These are phyloP conservation scores for Psittacara wagleri DNA, from an alignment of 2,113 vertebrate genomes.

Conservation along the genomic window DNA sequence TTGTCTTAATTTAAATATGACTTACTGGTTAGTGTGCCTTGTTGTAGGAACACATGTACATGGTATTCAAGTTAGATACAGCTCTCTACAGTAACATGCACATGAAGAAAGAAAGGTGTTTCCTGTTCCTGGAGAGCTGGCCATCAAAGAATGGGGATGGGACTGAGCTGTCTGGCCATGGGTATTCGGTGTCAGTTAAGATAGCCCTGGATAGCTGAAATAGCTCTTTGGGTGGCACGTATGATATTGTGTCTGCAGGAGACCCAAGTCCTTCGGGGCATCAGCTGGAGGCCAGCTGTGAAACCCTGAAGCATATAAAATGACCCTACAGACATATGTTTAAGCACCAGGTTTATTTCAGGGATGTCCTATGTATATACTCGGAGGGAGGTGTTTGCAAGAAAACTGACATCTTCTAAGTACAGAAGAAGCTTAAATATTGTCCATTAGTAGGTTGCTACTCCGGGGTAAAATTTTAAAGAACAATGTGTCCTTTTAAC, in stretches of 20 bases:
- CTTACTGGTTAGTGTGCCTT: neutral
- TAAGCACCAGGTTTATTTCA: neutral
- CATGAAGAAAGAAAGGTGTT: neutral
- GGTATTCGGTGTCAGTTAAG: neutral
- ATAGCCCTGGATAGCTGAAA: neutral
- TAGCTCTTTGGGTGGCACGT: neutral
- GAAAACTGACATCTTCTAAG: neutral
- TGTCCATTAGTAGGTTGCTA: neutral
- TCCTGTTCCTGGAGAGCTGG: neutral
- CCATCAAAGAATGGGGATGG: neutral
- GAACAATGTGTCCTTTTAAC: neutral
- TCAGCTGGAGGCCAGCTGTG: neutral
- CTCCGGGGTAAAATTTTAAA: neutral
- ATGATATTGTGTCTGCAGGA: neutral
- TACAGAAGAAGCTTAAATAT: neutral
- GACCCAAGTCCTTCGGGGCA: neutral
- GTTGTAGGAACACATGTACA: neutral
- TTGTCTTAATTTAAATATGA: neutral
- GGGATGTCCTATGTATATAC: neutral
- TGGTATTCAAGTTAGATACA: neutral
- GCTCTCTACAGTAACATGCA: neutral
- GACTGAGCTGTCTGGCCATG: neutral
- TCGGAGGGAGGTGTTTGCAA: neutral
- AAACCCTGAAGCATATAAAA: neutral
- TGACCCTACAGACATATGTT: neutral